phyloP scores from a whole-genome alignment of 2,888 invertebrate genomes.

The Coenonympha arcania region DNA sequence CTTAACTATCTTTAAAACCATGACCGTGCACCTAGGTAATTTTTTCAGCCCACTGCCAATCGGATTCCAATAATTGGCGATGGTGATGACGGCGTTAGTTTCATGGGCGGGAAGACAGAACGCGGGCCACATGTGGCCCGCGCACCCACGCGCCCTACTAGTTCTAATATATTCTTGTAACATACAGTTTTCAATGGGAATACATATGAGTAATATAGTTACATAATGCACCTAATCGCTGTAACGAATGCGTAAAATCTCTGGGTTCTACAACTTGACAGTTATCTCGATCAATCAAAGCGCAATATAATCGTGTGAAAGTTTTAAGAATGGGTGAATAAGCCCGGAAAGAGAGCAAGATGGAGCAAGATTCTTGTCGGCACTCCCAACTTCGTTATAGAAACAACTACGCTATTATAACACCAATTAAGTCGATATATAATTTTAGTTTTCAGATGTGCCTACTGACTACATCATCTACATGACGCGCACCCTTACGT shows the following conservation, averaged over 20 bases:
- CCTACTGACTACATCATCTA: too few relatives aligned
- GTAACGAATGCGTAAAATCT: slow-evolving; percentile 14
- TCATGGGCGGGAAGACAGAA: too few relatives aligned
- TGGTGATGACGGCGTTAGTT: too few relatives aligned
- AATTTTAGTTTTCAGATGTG: too few relatives aligned
- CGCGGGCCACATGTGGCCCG: too few relatives aligned
- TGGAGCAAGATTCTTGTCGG: slow-evolving; percentile 46
- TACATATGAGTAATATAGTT: not conserved
- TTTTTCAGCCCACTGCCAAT: too few relatives aligned
- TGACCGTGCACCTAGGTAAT: too few relatives aligned
- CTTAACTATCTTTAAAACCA: too few relatives aligned
- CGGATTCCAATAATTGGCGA: too few relatives aligned
- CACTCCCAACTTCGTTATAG: slow-evolving; percentile 1
- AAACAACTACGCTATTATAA: slow-evolving; percentile 15
- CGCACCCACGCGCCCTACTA: too few relatives aligned
- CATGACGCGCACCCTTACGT: too few relatives aligned
- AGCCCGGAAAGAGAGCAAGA: slow-evolving; percentile 60
- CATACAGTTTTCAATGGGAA: not conserved
- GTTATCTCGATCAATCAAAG: slow-evolving; percentile 43
- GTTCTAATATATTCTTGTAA: too few relatives aligned
- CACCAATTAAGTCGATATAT: not conserved
- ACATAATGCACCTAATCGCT: not conserved
- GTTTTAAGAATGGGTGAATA: slow-evolving; percentile 48
- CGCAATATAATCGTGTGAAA: slow-evolving; percentile 58
- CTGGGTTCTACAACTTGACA: slow-evolving; percentile 14